A percentile compares a stretch with the other conserved stretches of the same genome.
phyloP scores from a whole-genome alignment of 1,140 invertebrate species.

The Sinella curviseta region DNA sequence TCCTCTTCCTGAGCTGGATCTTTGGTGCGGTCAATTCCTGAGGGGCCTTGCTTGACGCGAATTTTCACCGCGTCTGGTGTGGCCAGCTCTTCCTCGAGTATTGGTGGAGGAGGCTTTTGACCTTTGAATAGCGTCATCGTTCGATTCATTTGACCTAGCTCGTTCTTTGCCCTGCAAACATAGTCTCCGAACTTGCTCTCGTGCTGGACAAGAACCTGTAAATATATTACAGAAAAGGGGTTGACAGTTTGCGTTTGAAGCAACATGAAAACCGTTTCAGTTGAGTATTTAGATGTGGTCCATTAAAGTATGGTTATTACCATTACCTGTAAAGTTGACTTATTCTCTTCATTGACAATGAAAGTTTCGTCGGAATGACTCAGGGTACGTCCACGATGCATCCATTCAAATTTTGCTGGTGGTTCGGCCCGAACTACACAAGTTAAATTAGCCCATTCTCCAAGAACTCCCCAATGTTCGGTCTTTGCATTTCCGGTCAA shows the following conservation, averaged over 20 bases:
- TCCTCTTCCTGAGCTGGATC: constrained; percentile 39
- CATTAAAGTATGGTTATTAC: background rate
- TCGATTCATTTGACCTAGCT: constrained; percentile 36
- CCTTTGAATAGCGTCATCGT: constrained; percentile 38
- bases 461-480: constrained; percentile 45
- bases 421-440: constrained; percentile 47
- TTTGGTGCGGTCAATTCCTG: constrained; percentile 24
- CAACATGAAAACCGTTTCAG: no score
- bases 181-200: constrained; percentile 44
- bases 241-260: constrained; percentile 1
- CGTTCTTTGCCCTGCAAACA: constrained; percentile 43
- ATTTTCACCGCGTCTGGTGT: constrained; percentile 34
- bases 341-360: constrained; percentile 44
- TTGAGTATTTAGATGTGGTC: no score
- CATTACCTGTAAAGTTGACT: constrained; percentile 44
- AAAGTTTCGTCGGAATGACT: constrained; percentile 36
- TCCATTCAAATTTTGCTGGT: constrained; percentile 44
- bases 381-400: constrained; percentile 21
- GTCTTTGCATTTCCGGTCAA: constrained; percentile 8
- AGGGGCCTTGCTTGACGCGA: constrained; percentile 29
- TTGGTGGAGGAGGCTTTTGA: constrained; percentile 44
- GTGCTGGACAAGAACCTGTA: constrained; percentile 39
- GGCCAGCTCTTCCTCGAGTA: constrained; percentile 7
- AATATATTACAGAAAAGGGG: background rate
- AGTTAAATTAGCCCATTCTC: constrained; percentile 48